phyloP scores from a whole-genome alignment of 2,888 invertebrate genomes.

The Hypsopygia costalis region DNA sequence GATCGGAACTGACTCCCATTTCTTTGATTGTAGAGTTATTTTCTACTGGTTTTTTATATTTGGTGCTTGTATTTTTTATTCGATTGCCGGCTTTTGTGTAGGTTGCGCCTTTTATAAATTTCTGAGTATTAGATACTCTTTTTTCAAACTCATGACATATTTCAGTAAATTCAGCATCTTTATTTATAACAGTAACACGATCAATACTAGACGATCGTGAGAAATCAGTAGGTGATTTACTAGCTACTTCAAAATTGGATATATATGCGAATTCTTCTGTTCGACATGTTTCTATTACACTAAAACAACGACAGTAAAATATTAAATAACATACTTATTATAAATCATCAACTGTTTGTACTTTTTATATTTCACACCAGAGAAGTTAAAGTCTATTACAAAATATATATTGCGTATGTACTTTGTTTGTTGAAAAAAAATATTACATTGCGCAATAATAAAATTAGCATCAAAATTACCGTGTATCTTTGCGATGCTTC shows the following conservation, averaged over 20 bases:
- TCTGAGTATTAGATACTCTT: constrained; percentile 19
- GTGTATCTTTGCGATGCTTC: constrained; percentile 37
- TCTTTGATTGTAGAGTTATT: background rate
- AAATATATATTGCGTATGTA: too few species aligned
- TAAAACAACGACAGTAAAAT: too few species aligned
- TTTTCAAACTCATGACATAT: constrained; percentile 29
- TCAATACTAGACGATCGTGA: constrained; percentile 55
- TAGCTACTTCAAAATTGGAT: constrained; percentile 45
- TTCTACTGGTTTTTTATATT: background rate
- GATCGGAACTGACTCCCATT: background rate
- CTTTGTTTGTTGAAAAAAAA: too few species aligned
- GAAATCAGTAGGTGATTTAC: constrained; percentile 28
- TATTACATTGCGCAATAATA: too few species aligned
- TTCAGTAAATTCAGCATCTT: constrained; percentile 34
- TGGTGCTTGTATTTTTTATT: background rate
- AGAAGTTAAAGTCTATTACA: too few species aligned
- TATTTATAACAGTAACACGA: constrained; percentile 61
- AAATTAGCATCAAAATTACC: too few species aligned
- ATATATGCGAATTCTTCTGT: constrained; percentile 62
- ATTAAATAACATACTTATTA: too few species aligned
- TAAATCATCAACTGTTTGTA: too few species aligned
- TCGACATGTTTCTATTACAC: constrained; percentile 52
- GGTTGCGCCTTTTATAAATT: constrained; percentile 18
- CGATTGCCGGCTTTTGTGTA: constrained; percentile 3
- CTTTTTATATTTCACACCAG: too few species aligned